Evolutionary conservation across 2,888 invertebrate genomes (phyloP).

Genomic region (Trimorus sp.): DNA sequence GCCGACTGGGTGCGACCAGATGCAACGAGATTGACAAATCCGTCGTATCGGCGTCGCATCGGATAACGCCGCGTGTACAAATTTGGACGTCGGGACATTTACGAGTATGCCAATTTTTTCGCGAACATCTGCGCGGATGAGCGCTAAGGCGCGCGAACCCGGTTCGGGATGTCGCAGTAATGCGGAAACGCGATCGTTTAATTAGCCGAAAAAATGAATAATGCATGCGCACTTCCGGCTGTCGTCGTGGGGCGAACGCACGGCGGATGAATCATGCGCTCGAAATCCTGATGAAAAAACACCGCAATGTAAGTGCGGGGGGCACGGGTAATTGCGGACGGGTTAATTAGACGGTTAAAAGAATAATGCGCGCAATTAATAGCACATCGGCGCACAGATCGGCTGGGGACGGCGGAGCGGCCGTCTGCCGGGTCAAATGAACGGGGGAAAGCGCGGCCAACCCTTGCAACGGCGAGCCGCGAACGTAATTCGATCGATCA

Average conservation of each 20-base stretch:
- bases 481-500: constrained; percentile 42
- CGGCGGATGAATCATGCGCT: constrained; percentile 58
- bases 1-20: constrained; percentile 34
- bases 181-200: constrained; percentile 49
- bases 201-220: constrained; percentile 56
- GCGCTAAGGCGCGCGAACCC: constrained; percentile 36
- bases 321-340: constrained; percentile 70
- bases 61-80: not conserved
- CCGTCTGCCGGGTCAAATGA: constrained; percentile 57
- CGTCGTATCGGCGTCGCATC: not conserved
- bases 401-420: constrained; percentile 47
- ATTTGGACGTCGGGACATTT: not conserved
- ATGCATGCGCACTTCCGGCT: constrained; percentile 59
- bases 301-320: constrained; percentile 50
- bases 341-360: constrained; percentile 71
- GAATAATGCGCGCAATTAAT: constrained; percentile 68
- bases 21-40: constrained; percentile 16
- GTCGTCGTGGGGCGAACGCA: constrained; percentile 40
- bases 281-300: constrained; percentile 63
- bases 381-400: constrained; percentile 58
- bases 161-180: constrained; percentile 26
- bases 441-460: constrained; percentile 44
- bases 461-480: constrained; percentile 47
- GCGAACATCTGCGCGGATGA: constrained; percentile 36
- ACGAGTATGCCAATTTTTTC: constrained; percentile 14